These are phyloP conservation scores for Platypus cylindrus DNA, from an alignment of 2,888 invertebrate species.

Conservation along the genomic window DNA sequence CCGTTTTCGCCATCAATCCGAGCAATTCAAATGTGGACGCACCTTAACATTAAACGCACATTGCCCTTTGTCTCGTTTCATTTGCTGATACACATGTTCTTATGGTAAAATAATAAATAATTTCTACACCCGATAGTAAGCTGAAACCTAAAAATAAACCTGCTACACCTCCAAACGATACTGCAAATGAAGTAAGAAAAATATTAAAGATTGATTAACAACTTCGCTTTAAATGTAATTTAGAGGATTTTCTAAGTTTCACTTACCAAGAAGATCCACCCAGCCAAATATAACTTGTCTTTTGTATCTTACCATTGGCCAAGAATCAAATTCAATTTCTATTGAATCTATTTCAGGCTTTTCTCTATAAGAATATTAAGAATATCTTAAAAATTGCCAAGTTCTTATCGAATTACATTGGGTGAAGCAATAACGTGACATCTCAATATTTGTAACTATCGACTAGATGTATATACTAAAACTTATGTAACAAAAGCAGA, in stretches of 20 bases:
- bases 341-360: slow-evolving; percentile 22
- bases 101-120: slow-evolving; percentile 64
- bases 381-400: neutral
- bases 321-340: slow-evolving; percentile 58
- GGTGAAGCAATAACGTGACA: too few relatives aligned
- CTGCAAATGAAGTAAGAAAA: too few relatives aligned
- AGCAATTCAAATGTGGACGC: too few relatives aligned
- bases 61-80: too few relatives aligned
- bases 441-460: too few relatives aligned
- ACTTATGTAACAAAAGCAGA: neutral
- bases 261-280: slow-evolving; percentile 63
- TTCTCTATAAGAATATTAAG: slow-evolving; percentile 2
- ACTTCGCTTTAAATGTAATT: neutral
- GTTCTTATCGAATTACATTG: too few relatives aligned
- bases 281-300: slow-evolving; percentile 73
- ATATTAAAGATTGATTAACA: neutral
- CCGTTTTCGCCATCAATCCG: too few relatives aligned
- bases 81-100: slow-evolving; percentile 38
- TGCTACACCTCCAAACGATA: slow-evolving; percentile 53
- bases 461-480: too few relatives aligned
- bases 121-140: slow-evolving; percentile 60
- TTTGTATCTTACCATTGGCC: slow-evolving; percentile 67
- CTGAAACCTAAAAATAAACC: slow-evolving; percentile 64
- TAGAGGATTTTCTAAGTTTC: slow-evolving; percentile 3
- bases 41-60: too few relatives aligned